phyloP scores from a whole-genome alignment of 1,140 invertebrate genomes.

The Drosophila trapezifrons region DNA sequence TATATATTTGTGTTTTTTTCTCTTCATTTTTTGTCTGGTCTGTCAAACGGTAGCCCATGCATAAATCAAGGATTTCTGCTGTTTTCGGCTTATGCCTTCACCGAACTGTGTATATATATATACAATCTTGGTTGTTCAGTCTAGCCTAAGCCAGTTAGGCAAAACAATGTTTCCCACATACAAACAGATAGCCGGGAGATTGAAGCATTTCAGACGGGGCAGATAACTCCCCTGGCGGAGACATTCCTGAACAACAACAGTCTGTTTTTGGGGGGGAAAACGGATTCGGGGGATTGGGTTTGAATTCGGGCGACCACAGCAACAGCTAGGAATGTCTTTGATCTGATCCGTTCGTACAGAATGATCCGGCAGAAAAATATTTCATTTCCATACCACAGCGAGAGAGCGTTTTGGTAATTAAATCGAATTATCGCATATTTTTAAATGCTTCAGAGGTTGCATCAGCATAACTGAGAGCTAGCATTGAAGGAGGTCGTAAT shows the following conservation, averaged over 20 bases:
- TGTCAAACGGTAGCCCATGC: conserved; percentile 79
- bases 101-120: conserved; percentile 36
- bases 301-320: conserved; percentile 52
- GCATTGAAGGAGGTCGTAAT: neutral
- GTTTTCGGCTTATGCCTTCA: conserved; percentile 37
- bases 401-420: conserved; percentile 23
- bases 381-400: conserved; percentile 32
- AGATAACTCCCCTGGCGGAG: conserved; percentile 60
- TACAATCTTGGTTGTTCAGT: conserved; percentile 55
- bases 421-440: conserved; percentile 30
- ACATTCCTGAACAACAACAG: conserved; percentile 58
- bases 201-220: conserved; percentile 54
- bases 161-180: conserved; percentile 78
- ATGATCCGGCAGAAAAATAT: conserved; percentile 54
- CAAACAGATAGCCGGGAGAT: conserved; percentile 31
- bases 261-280: conserved; percentile 3
- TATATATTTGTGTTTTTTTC: conserved; percentile 5
- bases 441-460: conserved; percentile 2
- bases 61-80: conserved; percentile 79
- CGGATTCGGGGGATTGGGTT: conserved; percentile 8
- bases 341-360: conserved; percentile 70
- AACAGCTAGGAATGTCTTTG: conserved; percentile 80
- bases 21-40: conserved; percentile 38
- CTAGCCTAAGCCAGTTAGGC: conserved; percentile 71
- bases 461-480: neutral